Conservation (phyloP, 2,888 invertebrate species). For the Caenorhabditis angaria region DNA sequence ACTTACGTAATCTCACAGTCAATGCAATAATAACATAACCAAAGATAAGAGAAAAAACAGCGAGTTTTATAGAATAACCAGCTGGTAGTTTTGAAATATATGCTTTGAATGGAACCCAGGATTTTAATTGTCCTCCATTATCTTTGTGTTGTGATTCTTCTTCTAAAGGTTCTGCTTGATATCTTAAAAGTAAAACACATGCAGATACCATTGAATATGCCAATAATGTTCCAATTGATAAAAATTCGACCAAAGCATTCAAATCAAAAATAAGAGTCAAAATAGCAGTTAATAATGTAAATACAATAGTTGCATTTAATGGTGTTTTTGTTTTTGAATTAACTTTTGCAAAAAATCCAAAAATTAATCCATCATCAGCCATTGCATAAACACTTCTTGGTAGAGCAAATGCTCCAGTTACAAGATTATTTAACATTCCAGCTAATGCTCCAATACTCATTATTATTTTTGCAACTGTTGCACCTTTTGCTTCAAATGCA, state of each 20-base stretch:
- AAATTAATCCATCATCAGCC: slow-evolving; percentile 76
- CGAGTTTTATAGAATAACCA: slow-evolving; percentile 27
- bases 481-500: slow-evolving; percentile 81
- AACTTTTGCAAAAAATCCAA: slow-evolving; percentile 73
- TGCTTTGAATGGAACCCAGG: slow-evolving; percentile 27
- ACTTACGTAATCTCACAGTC: slow-evolving; percentile 26
- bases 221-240: slow-evolving; percentile 23
- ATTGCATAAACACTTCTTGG: slow-evolving; percentile 79
- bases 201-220: slow-evolving; percentile 40
- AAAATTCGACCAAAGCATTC: slow-evolving; percentile 11
- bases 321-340: slow-evolving; percentile 55
- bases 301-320: slow-evolving; percentile 56
- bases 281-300: slow-evolving; percentile 69
- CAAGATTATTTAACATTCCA: slow-evolving; percentile 81
- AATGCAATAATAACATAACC: slow-evolving; percentile 36
- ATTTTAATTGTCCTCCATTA: slow-evolving; percentile 20
- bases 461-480: slow-evolving; percentile 82
- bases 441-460: slow-evolving; percentile 84
- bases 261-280: slow-evolving; percentile 70
- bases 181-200: slow-evolving; percentile 23
- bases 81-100: slow-evolving; percentile 13
- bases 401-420: slow-evolving; percentile 81
- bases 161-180: slow-evolving; percentile 16
- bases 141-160: slow-evolving; percentile 15
- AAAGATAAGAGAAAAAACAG: slow-evolving; percentile 13